Base-by-base conservation (phyloP, 2,113 vertebrate genomes). In the Eidolon helvum region DNA sequence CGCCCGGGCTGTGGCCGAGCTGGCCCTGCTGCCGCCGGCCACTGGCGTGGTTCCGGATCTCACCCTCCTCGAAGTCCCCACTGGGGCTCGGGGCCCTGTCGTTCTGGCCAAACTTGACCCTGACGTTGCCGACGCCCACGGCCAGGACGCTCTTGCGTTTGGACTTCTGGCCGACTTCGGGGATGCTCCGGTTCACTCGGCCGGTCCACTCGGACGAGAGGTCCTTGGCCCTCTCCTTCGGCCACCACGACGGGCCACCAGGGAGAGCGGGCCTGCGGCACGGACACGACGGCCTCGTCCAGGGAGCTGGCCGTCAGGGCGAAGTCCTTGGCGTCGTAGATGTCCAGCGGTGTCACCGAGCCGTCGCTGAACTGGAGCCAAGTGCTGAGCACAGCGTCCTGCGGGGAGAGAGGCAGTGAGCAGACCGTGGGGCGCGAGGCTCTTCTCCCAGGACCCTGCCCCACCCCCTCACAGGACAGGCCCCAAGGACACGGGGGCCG, bases 281-380 rank as follows among this genome's bases (percentile, higher is more conserved):
- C 93, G 0, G 99, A 99, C 53, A 99, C 98, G 0, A 99, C 97
- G 0, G 98, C 98, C 65, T 99, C 99, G 0, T 99, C 99, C 65
- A 99, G 97, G 2, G 99, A 99, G 43, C 98, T 98, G 48, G 99
- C 99, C 0, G 99, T 99, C 57, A 99, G 99, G 7, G 99, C 97
- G 93, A 99, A 99, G 96, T 99, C 99, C 91, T 99, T 99, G 1
- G 98, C 33, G 96, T 99, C 98, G 10, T 99, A 99, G 38, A 99
- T 99, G 97, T 99, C 99, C 95, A 99, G 98, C 0, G 99, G 99
- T 0, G 99, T 99, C 78, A 99, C 98, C 0, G 99, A 99, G 97
- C 99, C 99, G 0, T 99, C 99, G 3, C 99, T 99, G 98, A 99
- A 99, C 98, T 99, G 99, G 40, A 99, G 99, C 99, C 99, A 99